These are phyloP conservation scores for Chrysaora quinquecirrha DNA, from an alignment of 30 jellyfish, hydroid and myxozoan species.

Conservation along the genomic window DNA sequence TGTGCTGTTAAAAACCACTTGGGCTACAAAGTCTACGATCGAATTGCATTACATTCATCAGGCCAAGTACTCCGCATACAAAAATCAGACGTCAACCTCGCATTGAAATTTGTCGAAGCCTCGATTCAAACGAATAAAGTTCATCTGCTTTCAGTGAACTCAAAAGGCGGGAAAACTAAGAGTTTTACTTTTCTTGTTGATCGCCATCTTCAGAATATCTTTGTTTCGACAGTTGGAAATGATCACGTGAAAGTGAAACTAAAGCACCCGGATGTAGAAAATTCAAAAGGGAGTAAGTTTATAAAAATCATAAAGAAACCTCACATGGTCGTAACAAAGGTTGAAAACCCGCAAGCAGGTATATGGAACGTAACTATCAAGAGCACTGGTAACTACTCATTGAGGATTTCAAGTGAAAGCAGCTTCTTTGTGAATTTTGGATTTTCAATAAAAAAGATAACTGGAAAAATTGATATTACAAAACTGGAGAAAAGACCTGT, in stretches of 20 bases:
- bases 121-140: constrained; percentile 58
- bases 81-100: constrained; percentile 53
- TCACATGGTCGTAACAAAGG: constrained; percentile 33
- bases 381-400: constrained; percentile 63
- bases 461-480: constrained; percentile 13
- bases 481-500: constrained; percentile 53
- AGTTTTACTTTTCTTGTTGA: constrained; percentile 62
- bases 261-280: constrained; percentile 25
- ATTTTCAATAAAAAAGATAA: constrained; percentile 38
- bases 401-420: constrained; percentile 66
- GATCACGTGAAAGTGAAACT: constrained; percentile 47
- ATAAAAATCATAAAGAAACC: constrained; percentile 37
- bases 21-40: constrained; percentile 78
- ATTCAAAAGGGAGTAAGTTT: background rate
- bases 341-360: constrained; percentile 64
- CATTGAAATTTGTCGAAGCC: constrained; percentile 67
- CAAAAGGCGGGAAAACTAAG: constrained; percentile 47
- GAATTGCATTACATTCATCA: constrained; percentile 62
- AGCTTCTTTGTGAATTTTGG: constrained; percentile 59
- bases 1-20: constrained; percentile 66
- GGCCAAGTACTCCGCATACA: constrained; percentile 67
- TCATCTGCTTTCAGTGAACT: constrained; percentile 52
- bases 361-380: constrained; percentile 61
- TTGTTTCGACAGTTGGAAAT: constrained; percentile 56
- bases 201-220: constrained; percentile 54